These are phyloP conservation scores for Gerosis bhagava DNA, from an alignment of 2,888 invertebrate species.

Conservation along the genomic window DNA sequence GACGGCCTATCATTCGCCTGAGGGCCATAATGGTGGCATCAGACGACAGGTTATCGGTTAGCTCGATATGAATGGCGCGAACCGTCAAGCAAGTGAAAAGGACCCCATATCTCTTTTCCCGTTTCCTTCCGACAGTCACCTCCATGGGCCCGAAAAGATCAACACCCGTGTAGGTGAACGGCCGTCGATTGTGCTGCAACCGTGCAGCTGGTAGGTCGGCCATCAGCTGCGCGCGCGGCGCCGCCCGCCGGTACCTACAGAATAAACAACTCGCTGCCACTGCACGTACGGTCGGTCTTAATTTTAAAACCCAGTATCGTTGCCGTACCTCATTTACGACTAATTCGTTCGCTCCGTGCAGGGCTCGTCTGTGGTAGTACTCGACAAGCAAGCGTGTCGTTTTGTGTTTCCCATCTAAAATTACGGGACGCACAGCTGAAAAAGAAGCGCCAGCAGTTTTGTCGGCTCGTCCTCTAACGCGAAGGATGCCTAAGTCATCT, in stretches of 20 bases:
- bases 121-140: constrained; percentile 3
- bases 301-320: constrained; percentile 1
- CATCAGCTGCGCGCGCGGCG: constrained; percentile 4
- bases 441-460: too few relatives aligned
- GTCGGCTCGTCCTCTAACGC: constrained; percentile 12
- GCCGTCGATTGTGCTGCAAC: constrained; percentile 1
- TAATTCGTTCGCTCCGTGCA: neutral
- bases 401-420: constrained; percentile 1
- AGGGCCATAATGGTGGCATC: constrained; percentile 10
- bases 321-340: constrained; percentile 3
- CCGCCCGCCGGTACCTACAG: constrained; percentile 1
- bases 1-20: constrained; percentile 5
- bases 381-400: neutral
- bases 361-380: neutral
- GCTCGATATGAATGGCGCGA: constrained; percentile 10
- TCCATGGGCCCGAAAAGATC: constrained; percentile 4
- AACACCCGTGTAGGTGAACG: neutral
- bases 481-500: constrained; percentile 4
- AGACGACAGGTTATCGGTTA: constrained; percentile 2
- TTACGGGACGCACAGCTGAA: too few relatives aligned
- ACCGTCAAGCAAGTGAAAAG: constrained; percentile 10
- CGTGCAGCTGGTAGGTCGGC: constrained; percentile 4
- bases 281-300: constrained; percentile 1
- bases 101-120: constrained; percentile 9
- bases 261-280: constrained; percentile 2